Conservation (phyloP, 2,797 vertebrate species). For the Craterocephalus amniculus region DNA sequence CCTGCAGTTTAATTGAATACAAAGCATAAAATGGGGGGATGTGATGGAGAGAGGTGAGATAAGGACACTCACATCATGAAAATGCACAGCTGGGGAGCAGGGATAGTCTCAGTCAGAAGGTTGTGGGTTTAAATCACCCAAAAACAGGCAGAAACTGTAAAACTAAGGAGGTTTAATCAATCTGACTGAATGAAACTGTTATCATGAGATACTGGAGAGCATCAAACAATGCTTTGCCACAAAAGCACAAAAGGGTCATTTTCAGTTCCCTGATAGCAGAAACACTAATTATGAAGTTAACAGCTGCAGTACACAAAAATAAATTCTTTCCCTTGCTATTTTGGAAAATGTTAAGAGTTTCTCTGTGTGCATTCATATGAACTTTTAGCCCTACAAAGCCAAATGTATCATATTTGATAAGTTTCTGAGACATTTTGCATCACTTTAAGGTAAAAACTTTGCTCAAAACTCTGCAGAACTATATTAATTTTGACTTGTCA, state of each 20-base stretch:
- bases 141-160: neutral
- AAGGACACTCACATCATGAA: slow-evolving; percentile 10
- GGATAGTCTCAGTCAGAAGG: neutral
- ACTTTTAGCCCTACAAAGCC: too few relatives aligned
- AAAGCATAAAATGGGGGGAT: slow-evolving; percentile 13
- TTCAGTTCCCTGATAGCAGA: slow-evolving; percentile 1
- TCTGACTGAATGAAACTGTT: neutral
- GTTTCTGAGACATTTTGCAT: too few relatives aligned
- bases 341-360: slow-evolving; percentile 14
- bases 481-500: too few relatives aligned
- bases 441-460: too few relatives aligned
- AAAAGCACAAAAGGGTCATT: neutral
- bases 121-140: neutral
- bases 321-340: slow-evolving; percentile 35
- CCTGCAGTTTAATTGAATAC: neutral
- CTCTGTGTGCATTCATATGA: neutral
- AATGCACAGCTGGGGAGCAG: neutral
- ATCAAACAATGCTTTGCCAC: neutral
- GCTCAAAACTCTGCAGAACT: too few relatives aligned
- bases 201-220: neutral
- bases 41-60: slow-evolving; percentile 25
- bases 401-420: too few relatives aligned
- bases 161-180: neutral
- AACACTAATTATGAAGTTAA: neutral
- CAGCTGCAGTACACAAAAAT: slow-evolving; percentile 2